Conservation (phyloP, 30 jellyfish, hydroid and myxozoan species). For the Nemopilema nomurai region DNA sequence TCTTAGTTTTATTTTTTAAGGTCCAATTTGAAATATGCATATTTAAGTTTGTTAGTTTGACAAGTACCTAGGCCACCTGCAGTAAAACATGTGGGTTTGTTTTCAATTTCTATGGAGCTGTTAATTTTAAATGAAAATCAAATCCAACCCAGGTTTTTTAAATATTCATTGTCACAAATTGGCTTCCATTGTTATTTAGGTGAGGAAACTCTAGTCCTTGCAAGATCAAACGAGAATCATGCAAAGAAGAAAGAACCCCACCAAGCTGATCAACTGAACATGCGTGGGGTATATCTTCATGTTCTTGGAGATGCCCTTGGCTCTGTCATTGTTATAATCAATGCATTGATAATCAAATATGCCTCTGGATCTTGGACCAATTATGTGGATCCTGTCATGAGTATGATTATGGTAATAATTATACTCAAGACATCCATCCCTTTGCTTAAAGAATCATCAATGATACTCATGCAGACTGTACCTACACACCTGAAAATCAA, state of each 20-base stretch:
- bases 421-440: slow-evolving; percentile 94
- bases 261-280: slow-evolving; percentile 65
- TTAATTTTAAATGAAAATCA: no score
- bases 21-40: no score
- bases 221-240: slow-evolving; percentile 19
- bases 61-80: no score
- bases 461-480: slow-evolving; percentile 97
- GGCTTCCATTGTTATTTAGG: no score
- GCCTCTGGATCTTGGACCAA: slow-evolving; percentile 67
- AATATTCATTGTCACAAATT: no score
- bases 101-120: no score
- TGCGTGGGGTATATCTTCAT: slow-evolving; percentile 84
- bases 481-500: slow-evolving; percentile 95
- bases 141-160: no score
- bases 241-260: slow-evolving; percentile 13
- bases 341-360: slow-evolving; percentile 61
- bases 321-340: slow-evolving; percentile 80
- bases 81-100: no score
- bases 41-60: no score
- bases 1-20: no score
- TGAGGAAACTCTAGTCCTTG: slow-evolving; percentile 47
- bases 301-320: slow-evolving; percentile 87
- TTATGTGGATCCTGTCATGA: slow-evolving; percentile 85
- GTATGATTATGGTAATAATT: slow-evolving; percentile 69
- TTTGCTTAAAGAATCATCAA: slow-evolving; percentile 69